phyloP scores from a whole-genome alignment of 2,888 invertebrate genomes.

The Caenorhabditis sp. region DNA sequence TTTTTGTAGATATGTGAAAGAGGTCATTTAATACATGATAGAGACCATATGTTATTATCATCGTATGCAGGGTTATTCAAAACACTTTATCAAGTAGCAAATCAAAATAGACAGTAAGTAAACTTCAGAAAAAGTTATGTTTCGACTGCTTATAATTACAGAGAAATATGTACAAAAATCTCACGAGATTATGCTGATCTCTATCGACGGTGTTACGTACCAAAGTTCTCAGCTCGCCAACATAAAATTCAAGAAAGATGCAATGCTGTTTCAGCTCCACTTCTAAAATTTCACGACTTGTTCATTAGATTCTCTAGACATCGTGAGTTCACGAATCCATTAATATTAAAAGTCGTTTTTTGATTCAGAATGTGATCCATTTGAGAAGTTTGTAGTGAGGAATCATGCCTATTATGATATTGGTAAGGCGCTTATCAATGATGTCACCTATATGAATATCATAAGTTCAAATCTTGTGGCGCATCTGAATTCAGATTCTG shows the following conservation, averaged over 20 bases:
- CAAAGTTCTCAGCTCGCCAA: constrained; percentile 49
- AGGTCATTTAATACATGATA: constrained; percentile 36
- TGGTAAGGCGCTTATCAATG: constrained; percentile 62
- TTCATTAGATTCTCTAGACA: constrained; percentile 63
- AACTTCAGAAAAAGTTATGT: not conserved
- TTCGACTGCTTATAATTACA: not conserved
- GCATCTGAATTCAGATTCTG: constrained; percentile 57
- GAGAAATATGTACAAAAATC: constrained; percentile 57
- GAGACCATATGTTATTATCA: constrained; percentile 40
- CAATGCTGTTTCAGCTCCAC: constrained; percentile 49
- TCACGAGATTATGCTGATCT: constrained; percentile 57
- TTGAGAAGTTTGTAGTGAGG: constrained; percentile 44
- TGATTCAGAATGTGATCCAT: constrained; percentile 46
- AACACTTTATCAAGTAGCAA: constrained; percentile 59
- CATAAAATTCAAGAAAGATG: constrained; percentile 54
- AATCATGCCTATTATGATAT: constrained; percentile 33
- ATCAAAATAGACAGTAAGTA: constrained; percentile 56
- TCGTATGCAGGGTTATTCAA: constrained; percentile 49
- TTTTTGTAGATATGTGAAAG: constrained; percentile 51
- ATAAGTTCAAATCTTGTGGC: constrained; percentile 51
- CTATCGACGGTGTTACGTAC: constrained; percentile 66
- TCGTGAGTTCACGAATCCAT: not conserved
- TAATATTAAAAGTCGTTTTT: too few relatives aligned
- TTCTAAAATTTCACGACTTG: constrained; percentile 61
- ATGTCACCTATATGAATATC: constrained; percentile 66